phyloP scores from a whole-genome alignment of 2,113 vertebrate genomes.

The Solea solea region DNA sequence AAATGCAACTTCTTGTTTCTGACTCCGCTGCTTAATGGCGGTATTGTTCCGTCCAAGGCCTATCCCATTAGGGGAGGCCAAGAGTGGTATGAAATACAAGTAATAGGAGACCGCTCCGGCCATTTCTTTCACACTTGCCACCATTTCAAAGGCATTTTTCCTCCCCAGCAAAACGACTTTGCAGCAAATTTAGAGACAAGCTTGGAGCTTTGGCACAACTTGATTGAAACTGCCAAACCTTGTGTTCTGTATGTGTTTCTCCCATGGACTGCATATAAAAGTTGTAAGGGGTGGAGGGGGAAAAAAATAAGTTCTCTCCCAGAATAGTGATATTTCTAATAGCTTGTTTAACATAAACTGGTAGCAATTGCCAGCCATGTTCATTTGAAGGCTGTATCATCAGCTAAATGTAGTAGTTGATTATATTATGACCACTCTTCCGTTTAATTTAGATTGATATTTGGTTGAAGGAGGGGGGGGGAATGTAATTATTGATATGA shows the following conservation, averaged over 20 bases:
- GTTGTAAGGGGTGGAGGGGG: too few relatives aligned
- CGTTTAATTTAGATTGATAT: too few relatives aligned
- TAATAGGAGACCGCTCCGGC: constrained; percentile 42
- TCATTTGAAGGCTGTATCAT: too few relatives aligned
- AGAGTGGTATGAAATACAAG: constrained; percentile 51
- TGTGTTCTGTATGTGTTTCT: constrained; percentile 7
- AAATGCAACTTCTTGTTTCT: constrained; percentile 70
- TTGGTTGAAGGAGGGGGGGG: too few relatives aligned
- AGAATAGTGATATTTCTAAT: too few relatives aligned
- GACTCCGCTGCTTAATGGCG: constrained; percentile 76
- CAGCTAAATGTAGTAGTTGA: too few relatives aligned
- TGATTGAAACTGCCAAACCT: constrained; percentile 11
- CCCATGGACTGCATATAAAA: too few relatives aligned
- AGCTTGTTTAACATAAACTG: too few relatives aligned
- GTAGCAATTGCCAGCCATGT: too few relatives aligned
- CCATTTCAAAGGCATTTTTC: constrained; percentile 32
- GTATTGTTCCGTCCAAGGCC: constrained; percentile 75
- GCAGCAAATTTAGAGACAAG: constrained; percentile 29
- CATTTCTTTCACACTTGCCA: constrained; percentile 31
- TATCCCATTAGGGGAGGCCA: constrained; percentile 65
- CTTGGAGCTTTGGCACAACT: neutral
- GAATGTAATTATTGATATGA: too few relatives aligned
- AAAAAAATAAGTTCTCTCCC: too few relatives aligned
- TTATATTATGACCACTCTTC: too few relatives aligned
- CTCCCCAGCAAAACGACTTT: neutral